These are phyloP conservation scores for Hartigia nigra DNA, from an alignment of 2,888 invertebrate species.

Conservation along the genomic window DNA sequence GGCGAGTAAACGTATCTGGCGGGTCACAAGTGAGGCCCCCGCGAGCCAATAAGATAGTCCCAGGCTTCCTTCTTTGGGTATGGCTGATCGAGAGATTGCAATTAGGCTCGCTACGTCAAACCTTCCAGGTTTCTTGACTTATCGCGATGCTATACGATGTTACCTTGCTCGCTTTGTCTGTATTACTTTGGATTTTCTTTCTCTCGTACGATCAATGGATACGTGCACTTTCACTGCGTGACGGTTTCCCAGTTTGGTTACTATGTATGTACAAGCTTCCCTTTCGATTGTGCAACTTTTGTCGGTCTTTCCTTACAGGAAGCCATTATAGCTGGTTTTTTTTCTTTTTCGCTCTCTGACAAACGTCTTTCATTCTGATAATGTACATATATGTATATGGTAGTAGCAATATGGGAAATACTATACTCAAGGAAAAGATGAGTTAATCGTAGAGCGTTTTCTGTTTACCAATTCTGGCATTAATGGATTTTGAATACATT, in stretches of 20 bases:
- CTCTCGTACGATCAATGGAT: conserved; percentile 32
- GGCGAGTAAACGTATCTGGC: conserved; percentile 1
- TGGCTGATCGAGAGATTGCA: conserved; percentile 44
- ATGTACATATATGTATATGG: background rate
- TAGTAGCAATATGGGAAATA: background rate
- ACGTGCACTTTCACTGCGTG: background rate
- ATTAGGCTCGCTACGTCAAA: conserved; percentile 52
- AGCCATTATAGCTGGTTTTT: background rate
- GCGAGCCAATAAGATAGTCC: conserved; percentile 37
- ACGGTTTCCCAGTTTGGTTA: background rate
- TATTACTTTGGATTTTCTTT: conserved; percentile 18
- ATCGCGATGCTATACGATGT: background rate
- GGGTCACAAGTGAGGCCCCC: background rate
- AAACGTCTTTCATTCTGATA: background rate
- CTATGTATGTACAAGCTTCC: too few relatives aligned
- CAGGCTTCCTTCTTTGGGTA: conserved; percentile 47
- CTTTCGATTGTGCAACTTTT: background rate
- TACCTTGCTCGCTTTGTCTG: background rate
- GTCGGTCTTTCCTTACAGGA: background rate
- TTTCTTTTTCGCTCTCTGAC: background rate
- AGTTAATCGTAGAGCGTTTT: background rate
- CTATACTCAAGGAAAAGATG: background rate
- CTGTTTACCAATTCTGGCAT: background rate
- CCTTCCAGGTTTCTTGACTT: conserved; percentile 28
- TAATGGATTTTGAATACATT: background rate